A percentile compares a stretch with the other conserved stretches of the same genome.
These are phyloP conservation scores for Drosophila incognita DNA, from an alignment of 2,888 invertebrate genomes.

Conservation along the genomic window DNA sequence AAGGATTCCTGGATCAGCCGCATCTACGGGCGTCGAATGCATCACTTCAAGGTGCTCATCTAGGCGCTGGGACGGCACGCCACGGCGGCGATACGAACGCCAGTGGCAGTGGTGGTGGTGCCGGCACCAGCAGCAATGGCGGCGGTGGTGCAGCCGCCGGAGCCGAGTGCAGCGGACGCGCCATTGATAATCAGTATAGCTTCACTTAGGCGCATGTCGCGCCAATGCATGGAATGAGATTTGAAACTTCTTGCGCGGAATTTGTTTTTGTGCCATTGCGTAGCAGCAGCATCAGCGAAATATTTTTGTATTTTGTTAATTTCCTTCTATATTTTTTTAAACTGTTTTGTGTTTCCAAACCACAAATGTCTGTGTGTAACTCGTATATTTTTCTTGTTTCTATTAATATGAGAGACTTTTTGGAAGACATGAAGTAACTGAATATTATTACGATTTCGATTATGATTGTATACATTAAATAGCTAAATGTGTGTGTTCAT, in stretches of 20 bases:
- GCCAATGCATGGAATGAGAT: conserved; percentile 37
- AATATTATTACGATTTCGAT: conserved; percentile 71
- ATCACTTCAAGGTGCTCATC: conserved; percentile 70
- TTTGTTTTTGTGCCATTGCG: conserved; percentile 74
- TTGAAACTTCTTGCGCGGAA: conserved; percentile 60
- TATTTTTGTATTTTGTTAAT: conserved; percentile 51
- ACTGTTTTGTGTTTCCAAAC: conserved; percentile 24
- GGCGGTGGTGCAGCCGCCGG: conserved; percentile 32
- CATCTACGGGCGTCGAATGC: conserved; percentile 78
- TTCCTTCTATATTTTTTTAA: conserved; percentile 7
- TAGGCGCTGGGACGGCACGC: conserved; percentile 38
- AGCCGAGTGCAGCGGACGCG: conserved; percentile 85
- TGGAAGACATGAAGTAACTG: conserved; percentile 75
- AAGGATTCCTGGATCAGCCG: conserved; percentile 67
- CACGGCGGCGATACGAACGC: conserved; percentile 35
- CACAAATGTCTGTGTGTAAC: conserved; percentile 40
- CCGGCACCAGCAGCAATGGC: conserved; percentile 22
- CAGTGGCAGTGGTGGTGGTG: conserved; percentile 16
- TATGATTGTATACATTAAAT: conserved; percentile 73
- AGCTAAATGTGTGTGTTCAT: conserved; percentile 80
- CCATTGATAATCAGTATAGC: conserved; percentile 94
- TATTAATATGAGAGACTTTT: conserved; percentile 56
- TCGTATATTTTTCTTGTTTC: conserved; percentile 51
- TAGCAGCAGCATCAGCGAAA: conserved; percentile 49
- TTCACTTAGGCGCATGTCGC: conserved; percentile 86